Evolutionary conservation across 2,113 vertebrate genomes (phyloP), one percentile per base, ranked within the genome.

Genomic region (Otis tarda): DNA sequence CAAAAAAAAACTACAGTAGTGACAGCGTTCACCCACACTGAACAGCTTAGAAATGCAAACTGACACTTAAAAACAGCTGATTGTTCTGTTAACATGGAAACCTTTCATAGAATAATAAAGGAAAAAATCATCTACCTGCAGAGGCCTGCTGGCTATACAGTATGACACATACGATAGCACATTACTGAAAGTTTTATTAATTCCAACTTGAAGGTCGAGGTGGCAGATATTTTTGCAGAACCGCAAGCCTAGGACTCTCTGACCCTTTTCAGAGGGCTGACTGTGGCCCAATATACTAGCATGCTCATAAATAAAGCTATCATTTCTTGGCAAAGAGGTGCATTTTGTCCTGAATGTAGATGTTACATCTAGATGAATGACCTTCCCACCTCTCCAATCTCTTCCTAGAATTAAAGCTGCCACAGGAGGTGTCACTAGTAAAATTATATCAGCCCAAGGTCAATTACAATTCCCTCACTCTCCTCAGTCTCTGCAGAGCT

Each of bases 1-100:
- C 37, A 90, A 87, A 90, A 90, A n/a, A 79, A 95, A 83, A 37
- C 30, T 61, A 41, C 6, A 28, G 52, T 53, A 90, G 75, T 68
- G 82, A 92, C 65, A 93, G 50, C 30, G n/a, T 37, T 87, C 81
- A 70, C 70, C 92, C 89, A 95, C 87, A 95, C 65, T 61, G 37
- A 95, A 83, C 27, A 78, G 64, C 37, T 91, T 65, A 80, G 74
- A 84, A 88, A 90, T 92, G 77, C 41, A 83, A 93, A 61, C 83
- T 95, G 90, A 84, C 76, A 69, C 49, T 65, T 63, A 14, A 87
- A 65, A 75, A 73, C 70, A 33, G 7, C 19, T 57, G 50, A 45
- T 79, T 95, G n/a, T 96, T 93, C 78, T 75, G 68, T 95, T 96
- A 97, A 71, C 70, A 56, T 84, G 73, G 93, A 85, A 94, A 85